These are phyloP conservation scores for Merops nubicus DNA, from an alignment of 2,113 vertebrate genomes.

Conservation along the genomic window DNA sequence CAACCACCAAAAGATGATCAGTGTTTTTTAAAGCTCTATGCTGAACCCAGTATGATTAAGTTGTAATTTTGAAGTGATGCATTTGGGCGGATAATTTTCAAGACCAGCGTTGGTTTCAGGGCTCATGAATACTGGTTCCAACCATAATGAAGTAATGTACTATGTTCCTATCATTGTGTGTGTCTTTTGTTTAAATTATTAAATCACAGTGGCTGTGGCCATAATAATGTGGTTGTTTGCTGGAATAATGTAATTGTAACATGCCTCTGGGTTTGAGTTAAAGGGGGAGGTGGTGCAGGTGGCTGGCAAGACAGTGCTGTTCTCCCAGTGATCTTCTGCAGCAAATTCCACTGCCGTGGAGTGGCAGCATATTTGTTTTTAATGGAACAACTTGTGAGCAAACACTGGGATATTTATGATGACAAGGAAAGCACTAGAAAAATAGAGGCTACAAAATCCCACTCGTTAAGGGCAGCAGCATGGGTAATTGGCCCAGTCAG, in stretches of 20 bases:
- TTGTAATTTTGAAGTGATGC: background rate
- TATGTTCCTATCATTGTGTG: conserved; percentile 5
- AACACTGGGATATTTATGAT: conserved; percentile 33
- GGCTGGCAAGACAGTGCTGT: background rate
- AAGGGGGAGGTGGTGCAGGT: conserved; percentile 35
- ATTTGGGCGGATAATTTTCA: conserved; percentile 5
- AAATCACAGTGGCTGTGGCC: conserved; percentile 46
- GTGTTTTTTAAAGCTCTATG: background rate
- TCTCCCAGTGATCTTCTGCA: background rate
- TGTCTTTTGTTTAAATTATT: conserved; percentile 60
- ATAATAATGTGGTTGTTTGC: conserved; percentile 46
- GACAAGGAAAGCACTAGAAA: conserved; percentile 9
- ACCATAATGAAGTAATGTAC: conserved; percentile 49
- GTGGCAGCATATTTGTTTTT: conserved; percentile 19
- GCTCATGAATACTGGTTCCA: conserved; percentile 7
- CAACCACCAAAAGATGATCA: background rate
- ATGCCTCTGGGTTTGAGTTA: conserved; percentile 52
- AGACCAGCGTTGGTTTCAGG: conserved; percentile 8
- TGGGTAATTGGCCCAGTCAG: background rate
- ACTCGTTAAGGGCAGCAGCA: background rate
- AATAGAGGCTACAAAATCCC: background rate
- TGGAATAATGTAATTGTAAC: conserved; percentile 56
- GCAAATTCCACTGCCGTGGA: conserved; percentile 46
- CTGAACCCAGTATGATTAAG: background rate
- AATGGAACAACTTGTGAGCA: conserved; percentile 42